Evolutionary conservation across 2,888 invertebrate genomes (phyloP), one percentile per base, ranked within the genome.

Genomic region (Morpho achilles): DNA sequence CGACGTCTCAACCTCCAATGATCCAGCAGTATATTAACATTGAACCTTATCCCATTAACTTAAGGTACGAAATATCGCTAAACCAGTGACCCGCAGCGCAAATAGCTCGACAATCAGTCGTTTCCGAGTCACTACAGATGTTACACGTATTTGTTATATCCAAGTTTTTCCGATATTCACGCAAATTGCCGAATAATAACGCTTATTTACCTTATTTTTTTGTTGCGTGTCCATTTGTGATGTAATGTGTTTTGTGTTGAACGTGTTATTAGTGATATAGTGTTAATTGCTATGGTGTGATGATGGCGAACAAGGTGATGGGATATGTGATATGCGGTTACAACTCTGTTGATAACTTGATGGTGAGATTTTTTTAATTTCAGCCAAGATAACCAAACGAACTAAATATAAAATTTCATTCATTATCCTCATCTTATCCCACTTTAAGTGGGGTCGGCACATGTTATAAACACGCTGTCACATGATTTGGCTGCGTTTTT

Each of bases 251-350:
- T 59, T 44, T 32, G 48, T 32, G 43, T 44, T 23, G 51, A 40
- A 32, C 10, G 40, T 43, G 23, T 23, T 53, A 50, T 32, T 45
- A 32, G 53, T 62, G 61, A 46, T 51, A 54, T 59, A 59, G 40
- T 50, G 32, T 32, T 32, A 32, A 32, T 32, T 32, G 32, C 4
- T 23, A 23, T 32, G 45, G 60, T 56, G 49, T 56, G 22, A 53
- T 46, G 8, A 91, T 91, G 91, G 87, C 91, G 60, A 91, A 87
- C 69, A 78, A 82, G 65, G 84, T 91, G 73, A 85, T 92, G 84
- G 92, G 92, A 68, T 92, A 93, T 69, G 91, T 92, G 60, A 91
- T 91, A 70, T 93, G 93, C 80, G 93, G 93, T 65, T 92, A 92
- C 70, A 91, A 90, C 70, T 92, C 93, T 57, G 91, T 92, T 68